Base-by-base conservation (phyloP, 1,140 invertebrate species). In the Drosophila oshimai region DNA sequence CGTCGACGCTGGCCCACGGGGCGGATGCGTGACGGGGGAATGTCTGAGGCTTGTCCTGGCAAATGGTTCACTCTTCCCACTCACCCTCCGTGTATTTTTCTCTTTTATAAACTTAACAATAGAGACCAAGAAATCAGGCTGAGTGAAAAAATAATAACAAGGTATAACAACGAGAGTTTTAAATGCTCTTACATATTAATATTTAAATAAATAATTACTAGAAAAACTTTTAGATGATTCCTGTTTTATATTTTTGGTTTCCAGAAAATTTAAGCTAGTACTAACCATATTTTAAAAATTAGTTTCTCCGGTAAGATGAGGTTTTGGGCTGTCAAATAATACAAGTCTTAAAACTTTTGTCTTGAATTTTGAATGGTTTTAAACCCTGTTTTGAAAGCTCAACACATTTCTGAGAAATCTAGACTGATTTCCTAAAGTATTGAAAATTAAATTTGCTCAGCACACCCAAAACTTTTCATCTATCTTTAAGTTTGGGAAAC, bases 21-120 rank as follows among this genome's bases (percentile, higher is more conserved):
- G 17, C 62, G 60, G 33, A 41, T 65, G 62, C 31, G 60, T 65
- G 62, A 65, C 9, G 58, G 36, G 61, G 61, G 60, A 18, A 49
- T 39, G 31, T 29, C 58, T 50, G 58, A 65, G 61, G 42, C 24
- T 49, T 39, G 58, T 65, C 34, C 60, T 26, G 60, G 42, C 60
- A 67, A 65, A 67, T 65, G 58, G 33, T 33, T 50, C 42, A 65
- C 26, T 24, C 34, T 24, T 39, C n/a, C 10, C 22, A 10, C 7
- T 6, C 26, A n/a, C n/a, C 9, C 51, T 22, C 15, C 37, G n/a
- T 41, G 36, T 20, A 49, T 15, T 65, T 64, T 64, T 65, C 39
- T 18, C 17, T 24, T 31, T 65, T 24, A 47, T n/a, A 49, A 65
- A 41, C 58, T 12, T 26, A 65, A 50, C 58, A 65, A 64, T 49